Evolutionary conservation across 2,113 vertebrate genomes (phyloP).

Genomic region (Ophiodon elongatus): DNA sequence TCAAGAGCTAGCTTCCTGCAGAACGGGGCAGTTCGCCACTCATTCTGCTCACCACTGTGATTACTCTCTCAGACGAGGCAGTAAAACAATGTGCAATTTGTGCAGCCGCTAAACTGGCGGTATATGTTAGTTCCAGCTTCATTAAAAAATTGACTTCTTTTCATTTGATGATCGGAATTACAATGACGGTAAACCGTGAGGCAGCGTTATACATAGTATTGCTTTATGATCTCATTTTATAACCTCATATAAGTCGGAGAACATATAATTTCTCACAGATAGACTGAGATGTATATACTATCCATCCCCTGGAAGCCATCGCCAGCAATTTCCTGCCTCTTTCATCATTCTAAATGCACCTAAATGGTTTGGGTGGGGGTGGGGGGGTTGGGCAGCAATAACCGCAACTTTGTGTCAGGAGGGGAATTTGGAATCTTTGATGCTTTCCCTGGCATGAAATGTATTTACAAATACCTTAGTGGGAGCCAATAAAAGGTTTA

Average conservation of each 20-base stretch:
- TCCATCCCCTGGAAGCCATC: slow-evolving; percentile 76
- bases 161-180: slow-evolving; percentile 58
- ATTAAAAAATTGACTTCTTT: slow-evolving; percentile 42
- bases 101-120: slow-evolving; percentile 29
- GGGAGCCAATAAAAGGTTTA: slow-evolving; percentile 81
- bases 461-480: slow-evolving; percentile 84
- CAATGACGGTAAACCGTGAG: slow-evolving; percentile 45
- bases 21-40: slow-evolving; percentile 24
- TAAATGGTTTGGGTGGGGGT: slow-evolving; percentile 75
- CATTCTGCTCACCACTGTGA: slow-evolving; percentile 42
- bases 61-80: slow-evolving; percentile 40
- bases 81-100: slow-evolving; percentile 62
- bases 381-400: slow-evolving; percentile 71
- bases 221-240: slow-evolving; percentile 65
- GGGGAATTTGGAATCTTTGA: slow-evolving; percentile 77
- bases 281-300: slow-evolving; percentile 72
- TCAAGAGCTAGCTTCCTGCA: slow-evolving; percentile 32
- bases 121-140: slow-evolving; percentile 28
- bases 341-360: slow-evolving; percentile 83
- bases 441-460: slow-evolving; percentile 77
- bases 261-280: slow-evolving; percentile 65
- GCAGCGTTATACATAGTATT: slow-evolving; percentile 38
- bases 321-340: slow-evolving; percentile 77
- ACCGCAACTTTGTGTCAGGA: slow-evolving; percentile 75
- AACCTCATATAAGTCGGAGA: slow-evolving; percentile 43